phyloP scores from a whole-genome alignment of 1,140 invertebrate genomes.

The Anoplophora glabripennis region DNA sequence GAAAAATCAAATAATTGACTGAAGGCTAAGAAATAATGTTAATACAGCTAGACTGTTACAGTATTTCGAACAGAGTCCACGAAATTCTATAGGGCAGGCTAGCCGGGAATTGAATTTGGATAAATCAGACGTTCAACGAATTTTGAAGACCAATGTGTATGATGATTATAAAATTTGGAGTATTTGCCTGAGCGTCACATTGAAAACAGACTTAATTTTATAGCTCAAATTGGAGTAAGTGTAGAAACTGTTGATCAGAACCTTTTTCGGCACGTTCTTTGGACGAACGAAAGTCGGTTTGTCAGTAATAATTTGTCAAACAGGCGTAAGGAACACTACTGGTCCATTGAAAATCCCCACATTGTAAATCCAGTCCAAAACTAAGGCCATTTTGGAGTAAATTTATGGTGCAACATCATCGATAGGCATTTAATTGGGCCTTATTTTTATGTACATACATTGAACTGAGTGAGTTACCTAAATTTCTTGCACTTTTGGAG shows the following conservation, averaged over 20 bases:
- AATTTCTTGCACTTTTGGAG: no score
- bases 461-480: no score
- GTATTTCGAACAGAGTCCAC: slow-evolving; percentile 8
- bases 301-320: neutral
- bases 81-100: slow-evolving; percentile 3
- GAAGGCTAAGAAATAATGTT: no score
- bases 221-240: neutral
- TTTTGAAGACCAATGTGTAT: slow-evolving; percentile 3
- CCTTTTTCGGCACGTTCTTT: slow-evolving; percentile 7
- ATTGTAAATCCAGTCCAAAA: no score
- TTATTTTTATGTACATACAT: no score
- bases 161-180: slow-evolving; percentile 6
- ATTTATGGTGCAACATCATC: no score
- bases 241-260: no score
- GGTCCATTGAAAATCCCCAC: no score
- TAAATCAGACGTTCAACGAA: no score
- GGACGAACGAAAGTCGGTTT: slow-evolving; percentile 10
- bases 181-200: neutral
- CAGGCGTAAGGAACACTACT: no score
- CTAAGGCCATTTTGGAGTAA: no score
- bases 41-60: slow-evolving; percentile 3
- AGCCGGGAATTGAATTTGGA: neutral
- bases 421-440: no score
- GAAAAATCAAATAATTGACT: slow-evolving; percentile 3
- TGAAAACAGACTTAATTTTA: neutral